Evolutionary conservation across 2,797 vertebrate genomes (phyloP).

Genomic region (Crenuchus spilurus): DNA sequence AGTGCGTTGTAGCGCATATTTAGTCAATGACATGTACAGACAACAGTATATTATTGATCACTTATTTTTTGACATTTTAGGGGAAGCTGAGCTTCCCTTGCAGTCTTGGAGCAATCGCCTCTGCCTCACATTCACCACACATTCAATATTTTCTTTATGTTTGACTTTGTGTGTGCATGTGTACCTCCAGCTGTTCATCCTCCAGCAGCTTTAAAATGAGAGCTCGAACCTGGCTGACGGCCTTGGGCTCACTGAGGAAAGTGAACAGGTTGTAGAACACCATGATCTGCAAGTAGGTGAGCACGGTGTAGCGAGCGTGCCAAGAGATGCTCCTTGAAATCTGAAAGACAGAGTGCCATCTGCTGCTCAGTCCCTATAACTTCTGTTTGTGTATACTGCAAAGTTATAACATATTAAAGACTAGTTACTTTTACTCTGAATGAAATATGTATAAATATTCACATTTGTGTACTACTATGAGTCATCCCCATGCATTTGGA

Average conservation of each 20-base stretch:
- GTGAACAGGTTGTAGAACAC: conserved; percentile 99
- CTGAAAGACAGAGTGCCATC: conserved; percentile 71
- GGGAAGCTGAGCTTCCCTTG: no score
- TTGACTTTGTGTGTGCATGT: background rate
- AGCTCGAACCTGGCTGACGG: conserved; percentile 83
- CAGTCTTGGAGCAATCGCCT: no score
- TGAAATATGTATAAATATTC: no score
- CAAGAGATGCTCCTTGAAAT: conserved; percentile 94
- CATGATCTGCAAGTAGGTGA: conserved; percentile 98
- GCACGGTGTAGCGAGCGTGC: conserved; percentile 93
- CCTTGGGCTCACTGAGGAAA: conserved; percentile 87
- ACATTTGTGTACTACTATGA: no score
- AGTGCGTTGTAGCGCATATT: no score
- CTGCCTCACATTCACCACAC: background rate
- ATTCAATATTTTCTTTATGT: background rate
- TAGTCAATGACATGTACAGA: no score
- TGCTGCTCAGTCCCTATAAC: conserved; percentile 22
- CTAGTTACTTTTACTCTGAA: no score
- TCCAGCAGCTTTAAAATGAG: conserved; percentile 89
- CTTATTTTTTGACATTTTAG: no score
- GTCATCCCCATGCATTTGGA: no score
- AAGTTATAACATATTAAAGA: no score
- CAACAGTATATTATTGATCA: no score
- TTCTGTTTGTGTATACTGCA: background rate
- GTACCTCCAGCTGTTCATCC: conserved; percentile 96